Conservation (phyloP, 2,797 vertebrate genomes). For the Novumbra hubbsi region DNA sequence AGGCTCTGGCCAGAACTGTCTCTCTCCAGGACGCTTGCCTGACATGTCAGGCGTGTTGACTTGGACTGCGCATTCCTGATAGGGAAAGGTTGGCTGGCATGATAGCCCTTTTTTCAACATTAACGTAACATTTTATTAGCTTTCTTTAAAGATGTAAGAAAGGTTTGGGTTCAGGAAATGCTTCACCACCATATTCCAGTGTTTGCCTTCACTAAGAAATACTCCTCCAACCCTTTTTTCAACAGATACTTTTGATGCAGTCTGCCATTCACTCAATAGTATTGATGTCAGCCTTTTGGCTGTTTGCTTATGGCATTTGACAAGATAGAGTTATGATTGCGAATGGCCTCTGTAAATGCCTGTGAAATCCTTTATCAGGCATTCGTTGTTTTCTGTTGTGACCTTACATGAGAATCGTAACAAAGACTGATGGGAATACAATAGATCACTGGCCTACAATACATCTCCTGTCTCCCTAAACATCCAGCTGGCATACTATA, state of each 20-base stretch:
- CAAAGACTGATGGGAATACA: neutral
- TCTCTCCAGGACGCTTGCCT: too few relatives aligned
- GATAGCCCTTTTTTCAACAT: neutral
- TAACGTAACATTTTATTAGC: neutral
- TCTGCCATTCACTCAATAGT: slow-evolving; percentile 34
- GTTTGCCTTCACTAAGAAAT: slow-evolving; percentile 6
- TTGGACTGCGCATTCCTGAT: too few relatives aligned
- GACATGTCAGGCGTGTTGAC: too few relatives aligned
- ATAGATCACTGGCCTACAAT: neutral
- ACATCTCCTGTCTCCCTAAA: neutral
- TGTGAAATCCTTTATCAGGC: slow-evolving; percentile 23
- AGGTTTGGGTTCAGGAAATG: neutral
- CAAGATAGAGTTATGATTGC: slow-evolving; percentile 34
- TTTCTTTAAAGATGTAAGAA: neutral
- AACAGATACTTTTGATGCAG: slow-evolving; percentile 43
- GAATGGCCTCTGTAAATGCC: slow-evolving; percentile 15
- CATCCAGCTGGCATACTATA: neutral
- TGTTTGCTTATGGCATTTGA: slow-evolving; percentile 33
- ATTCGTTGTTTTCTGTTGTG: neutral
- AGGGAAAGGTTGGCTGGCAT: too few relatives aligned
- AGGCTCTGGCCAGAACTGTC: too few relatives aligned
- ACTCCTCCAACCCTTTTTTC: neutral
- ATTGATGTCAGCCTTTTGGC: slow-evolving; percentile 36
- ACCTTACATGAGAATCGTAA: neutral
- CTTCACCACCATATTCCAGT: neutral